Conservation (phyloP, 2,113 vertebrate species). For the Scolopax mira region DNA sequence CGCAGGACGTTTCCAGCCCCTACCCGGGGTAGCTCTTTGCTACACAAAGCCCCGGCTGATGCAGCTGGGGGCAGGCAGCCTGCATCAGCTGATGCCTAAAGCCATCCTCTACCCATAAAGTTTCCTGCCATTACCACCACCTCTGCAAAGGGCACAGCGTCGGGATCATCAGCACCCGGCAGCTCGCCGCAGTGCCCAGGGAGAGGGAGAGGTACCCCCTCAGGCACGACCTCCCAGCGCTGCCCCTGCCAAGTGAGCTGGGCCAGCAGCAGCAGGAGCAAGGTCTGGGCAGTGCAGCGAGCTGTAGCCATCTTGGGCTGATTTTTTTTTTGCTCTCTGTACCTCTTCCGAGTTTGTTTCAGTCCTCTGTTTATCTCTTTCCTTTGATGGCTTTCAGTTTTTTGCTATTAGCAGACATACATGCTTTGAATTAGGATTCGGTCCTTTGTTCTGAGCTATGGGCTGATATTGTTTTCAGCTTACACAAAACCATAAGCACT, state of each 20-base stretch:
- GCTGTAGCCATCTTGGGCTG: background rate
- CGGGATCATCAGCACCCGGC: background rate
- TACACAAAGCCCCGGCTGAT: background rate
- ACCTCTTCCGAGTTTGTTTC: background rate
- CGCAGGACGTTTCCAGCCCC: background rate
- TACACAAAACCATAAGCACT: background rate
- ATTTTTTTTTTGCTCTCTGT: background rate
- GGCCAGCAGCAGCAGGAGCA: background rate
- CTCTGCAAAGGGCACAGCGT: background rate
- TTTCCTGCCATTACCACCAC: background rate
- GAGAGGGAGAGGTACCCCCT: accelerated
- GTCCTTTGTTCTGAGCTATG: background rate
- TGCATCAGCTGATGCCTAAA: background rate
- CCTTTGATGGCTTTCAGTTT: background rate
- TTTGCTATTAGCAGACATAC: background rate
- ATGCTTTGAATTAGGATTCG: background rate
- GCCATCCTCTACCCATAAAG: accelerated
- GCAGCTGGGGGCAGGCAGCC: background rate
- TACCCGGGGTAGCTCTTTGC: background rate
- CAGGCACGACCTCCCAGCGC: accelerated
- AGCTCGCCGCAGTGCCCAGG: accelerated
- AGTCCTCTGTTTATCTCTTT: background rate
- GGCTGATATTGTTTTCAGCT: background rate
- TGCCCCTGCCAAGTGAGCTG: background rate
- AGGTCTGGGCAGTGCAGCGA: background rate